These are phyloP conservation scores for Sparidentex hasta DNA, from an alignment of 2,797 vertebrate genomes.

Conservation along the genomic window DNA sequence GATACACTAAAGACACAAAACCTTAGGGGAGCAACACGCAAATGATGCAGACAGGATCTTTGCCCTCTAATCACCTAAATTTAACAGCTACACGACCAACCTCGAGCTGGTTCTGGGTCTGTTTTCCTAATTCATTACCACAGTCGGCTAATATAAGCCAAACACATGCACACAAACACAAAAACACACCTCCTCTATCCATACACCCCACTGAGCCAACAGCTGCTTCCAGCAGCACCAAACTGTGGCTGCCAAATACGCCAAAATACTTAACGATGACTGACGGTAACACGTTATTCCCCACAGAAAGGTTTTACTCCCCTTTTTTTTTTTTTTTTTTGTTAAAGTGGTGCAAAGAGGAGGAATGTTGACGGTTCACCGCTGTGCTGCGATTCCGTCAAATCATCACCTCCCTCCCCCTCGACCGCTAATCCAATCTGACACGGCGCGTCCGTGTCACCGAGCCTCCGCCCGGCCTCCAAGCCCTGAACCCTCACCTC, in stretches of 20 bases:
- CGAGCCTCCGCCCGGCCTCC: conserved; percentile 30
- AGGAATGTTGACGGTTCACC: conserved; percentile 56
- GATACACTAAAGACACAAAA: neutral
- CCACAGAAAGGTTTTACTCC: conserved; percentile 49
- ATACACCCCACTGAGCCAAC: conserved; percentile 78
- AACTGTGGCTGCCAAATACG: conserved; percentile 64
- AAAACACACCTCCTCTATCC: conserved; percentile 43
- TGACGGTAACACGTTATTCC: conserved; percentile 42
- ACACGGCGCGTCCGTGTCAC: conserved; percentile 50
- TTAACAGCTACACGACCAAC: conserved; percentile 1
- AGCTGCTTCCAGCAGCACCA: conserved; percentile 79
- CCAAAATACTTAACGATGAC: conserved; percentile 61
- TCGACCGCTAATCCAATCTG: conserved; percentile 55
- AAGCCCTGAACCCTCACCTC: conserved; percentile 72
- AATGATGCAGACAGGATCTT: conserved; percentile 53
- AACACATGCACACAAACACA: conserved; percentile 38
- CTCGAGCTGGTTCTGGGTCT: conserved; percentile 17
- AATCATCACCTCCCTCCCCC: conserved; percentile 61
- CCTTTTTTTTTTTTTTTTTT: conserved; percentile 13
- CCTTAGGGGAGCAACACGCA: conserved; percentile 33
- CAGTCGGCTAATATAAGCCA: conserved; percentile 51
- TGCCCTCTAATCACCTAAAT: conserved; percentile 18
- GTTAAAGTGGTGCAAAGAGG: conserved; percentile 8
- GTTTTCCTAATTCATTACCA: conserved; percentile 53
- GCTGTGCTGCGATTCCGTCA: conserved; percentile 57